Conservation (phyloP, 2,113 vertebrate species). For the Sorex araneus region DNA sequence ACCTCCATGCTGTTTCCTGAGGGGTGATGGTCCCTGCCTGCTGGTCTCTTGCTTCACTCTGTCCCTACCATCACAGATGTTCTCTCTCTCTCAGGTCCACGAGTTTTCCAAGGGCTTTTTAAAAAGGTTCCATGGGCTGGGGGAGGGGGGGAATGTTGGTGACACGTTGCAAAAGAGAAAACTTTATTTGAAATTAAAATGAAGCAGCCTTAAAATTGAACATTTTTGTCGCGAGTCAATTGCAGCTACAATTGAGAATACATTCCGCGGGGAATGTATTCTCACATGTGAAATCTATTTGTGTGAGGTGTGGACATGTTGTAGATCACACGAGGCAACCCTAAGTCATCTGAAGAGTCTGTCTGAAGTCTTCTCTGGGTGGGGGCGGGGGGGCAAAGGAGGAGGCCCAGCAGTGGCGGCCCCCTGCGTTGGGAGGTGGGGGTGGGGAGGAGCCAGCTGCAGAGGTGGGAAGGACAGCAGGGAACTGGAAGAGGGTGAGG, state of each 20-base stretch:
- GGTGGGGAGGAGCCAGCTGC: neutral
- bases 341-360: too few relatives aligned
- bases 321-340: neutral
- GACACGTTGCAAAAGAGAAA: neutral
- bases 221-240: neutral
- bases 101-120: neutral
- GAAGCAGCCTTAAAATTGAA: neutral
- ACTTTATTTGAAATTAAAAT: neutral
- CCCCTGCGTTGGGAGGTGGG: too few relatives aligned
- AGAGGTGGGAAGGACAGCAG: too few relatives aligned
- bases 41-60: neutral
- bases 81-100: neutral
- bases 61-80: neutral
- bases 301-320: neutral
- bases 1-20: neutral
- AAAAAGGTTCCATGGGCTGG: neutral
- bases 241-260: too few relatives aligned
- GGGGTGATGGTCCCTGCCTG: accelerated
- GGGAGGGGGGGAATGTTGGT: neutral
- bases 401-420: neutral
- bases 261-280: neutral
- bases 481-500: neutral
- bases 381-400: neutral
- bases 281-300: neutral
- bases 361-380: too few relatives aligned